Base-by-base conservation (phyloP, 2,113 vertebrate genomes). In the Microcebus ravelobensis region DNA sequence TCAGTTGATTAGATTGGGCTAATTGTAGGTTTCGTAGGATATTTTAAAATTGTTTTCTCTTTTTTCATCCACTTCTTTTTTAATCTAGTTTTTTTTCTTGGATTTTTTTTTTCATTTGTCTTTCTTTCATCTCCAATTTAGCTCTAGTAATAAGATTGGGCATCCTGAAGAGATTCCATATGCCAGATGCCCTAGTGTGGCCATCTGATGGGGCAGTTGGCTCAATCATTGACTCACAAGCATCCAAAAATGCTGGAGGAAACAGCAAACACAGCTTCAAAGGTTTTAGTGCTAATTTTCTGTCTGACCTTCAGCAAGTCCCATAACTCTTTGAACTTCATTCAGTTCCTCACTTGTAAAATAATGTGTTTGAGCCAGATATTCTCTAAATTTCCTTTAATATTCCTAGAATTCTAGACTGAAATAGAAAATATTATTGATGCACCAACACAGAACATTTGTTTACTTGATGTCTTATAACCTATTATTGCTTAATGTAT, bases 101-200 rank as follows among this genome's bases (percentile, higher is more conserved):
- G 25, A 76, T n/a, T 6, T 63, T 67, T 94, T 90, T 10, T 85
- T 82, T 34, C 48, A 23, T 55, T 63, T 34, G 29, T 73, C 59
- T 85, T 77, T 45, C 23, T 87, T 96, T 93, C 67, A 68, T 89
- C 50, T 88, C 34, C 50, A 52, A 83, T 89, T 94, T 76, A 39
- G 31, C 73, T 94, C 76, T 88, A 79, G 39, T 90, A 79, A 63
- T 48, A 90, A 96, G 10, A 15, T 8, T 79, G 42, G 95, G 73
- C 12, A 76, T 91, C 95, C 91, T 91, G n/a, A 97, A 79, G 89
- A 95, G 82, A 80, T 25, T 50, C 93, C 86, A 83, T 89, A 94
- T 94, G 93, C 34, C 80, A 34, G 82, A 67, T 27, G 50, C 39
- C 76, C 76, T 20, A 2, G 9, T 10, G 36, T 39, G 57, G n/a